Conservation (phyloP, 2,113 vertebrate genomes). For the Rhizomys pruinosus region DNA sequence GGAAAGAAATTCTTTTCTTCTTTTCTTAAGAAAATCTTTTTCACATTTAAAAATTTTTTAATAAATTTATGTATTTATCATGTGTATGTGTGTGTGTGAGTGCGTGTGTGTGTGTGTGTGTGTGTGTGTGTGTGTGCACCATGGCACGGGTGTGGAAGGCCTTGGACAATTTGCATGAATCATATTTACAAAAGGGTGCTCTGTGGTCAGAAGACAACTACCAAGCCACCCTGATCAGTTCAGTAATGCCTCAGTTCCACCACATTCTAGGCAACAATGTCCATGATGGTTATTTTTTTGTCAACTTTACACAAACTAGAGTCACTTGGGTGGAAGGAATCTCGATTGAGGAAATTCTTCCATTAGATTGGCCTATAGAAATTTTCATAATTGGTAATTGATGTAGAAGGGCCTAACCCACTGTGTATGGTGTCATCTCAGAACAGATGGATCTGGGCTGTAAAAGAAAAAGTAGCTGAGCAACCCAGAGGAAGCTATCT, state of each 20-base stretch:
- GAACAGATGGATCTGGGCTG: too few species aligned
- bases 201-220: conserved; percentile 35
- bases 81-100: too few species aligned
- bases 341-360: too few species aligned
- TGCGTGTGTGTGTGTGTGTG: not conserved
- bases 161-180: not conserved
- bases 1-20: not conserved
- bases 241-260: not conserved
- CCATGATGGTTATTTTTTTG: too few species aligned
- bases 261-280: not conserved
- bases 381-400: too few species aligned
- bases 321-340: too few species aligned
- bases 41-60: not conserved
- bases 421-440: too few species aligned
- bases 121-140: not conserved
- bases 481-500: too few species aligned
- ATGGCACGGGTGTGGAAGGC: not conserved
- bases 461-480: too few species aligned
- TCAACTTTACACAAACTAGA: too few species aligned
- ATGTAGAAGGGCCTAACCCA: too few species aligned
- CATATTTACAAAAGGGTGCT: conserved; percentile 24
- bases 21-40: conserved; percentile 1
- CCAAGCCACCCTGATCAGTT: not conserved
- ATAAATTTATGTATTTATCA: not conserved
- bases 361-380: too few species aligned